phyloP scores from a whole-genome alignment of 1,140 invertebrate species.

The Nixonia krombeini region DNA sequence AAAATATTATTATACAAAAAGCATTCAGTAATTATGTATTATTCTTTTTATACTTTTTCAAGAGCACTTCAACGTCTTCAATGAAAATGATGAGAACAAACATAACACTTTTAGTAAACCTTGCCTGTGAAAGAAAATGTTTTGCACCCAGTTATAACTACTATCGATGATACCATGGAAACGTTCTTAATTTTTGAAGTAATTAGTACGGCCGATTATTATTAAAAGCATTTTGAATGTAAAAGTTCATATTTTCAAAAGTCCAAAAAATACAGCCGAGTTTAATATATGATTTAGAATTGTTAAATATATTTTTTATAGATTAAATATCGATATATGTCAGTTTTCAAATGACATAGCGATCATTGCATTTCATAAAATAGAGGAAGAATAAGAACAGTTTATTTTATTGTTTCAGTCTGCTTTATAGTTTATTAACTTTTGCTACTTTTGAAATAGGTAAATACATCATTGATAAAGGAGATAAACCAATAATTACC shows the following conservation, averaged over 20 bases:
- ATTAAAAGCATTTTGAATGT: constrained; percentile 32
- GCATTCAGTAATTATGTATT: no score
- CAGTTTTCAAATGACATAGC: neutral
- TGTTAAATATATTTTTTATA: neutral
- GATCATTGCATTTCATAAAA: neutral
- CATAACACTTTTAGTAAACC: constrained; percentile 40
- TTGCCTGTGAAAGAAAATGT: constrained; percentile 25
- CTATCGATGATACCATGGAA: constrained; percentile 23
- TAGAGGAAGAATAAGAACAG: no score
- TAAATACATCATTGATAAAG: no score
- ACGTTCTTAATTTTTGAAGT: constrained; percentile 27
- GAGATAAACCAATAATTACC: no score
- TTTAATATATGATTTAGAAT: constrained; percentile 12
- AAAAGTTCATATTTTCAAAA: constrained; percentile 4
- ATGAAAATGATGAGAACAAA: constrained; percentile 16
- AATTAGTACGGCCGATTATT: constrained; percentile 15
- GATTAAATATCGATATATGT: constrained; percentile 21
- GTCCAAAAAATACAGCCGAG: constrained; percentile 12
- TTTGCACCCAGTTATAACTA: constrained; percentile 38
- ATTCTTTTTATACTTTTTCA: neutral
- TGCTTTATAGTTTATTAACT: no score
- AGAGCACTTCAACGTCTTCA: constrained; percentile 23
- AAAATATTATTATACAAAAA: neutral
- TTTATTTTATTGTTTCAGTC: no score
- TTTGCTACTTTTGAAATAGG: no score